These are phyloP conservation scores for Gyrodactylus bullatarudis DNA, from an alignment of 1,140 invertebrate species.

Conservation along the genomic window DNA sequence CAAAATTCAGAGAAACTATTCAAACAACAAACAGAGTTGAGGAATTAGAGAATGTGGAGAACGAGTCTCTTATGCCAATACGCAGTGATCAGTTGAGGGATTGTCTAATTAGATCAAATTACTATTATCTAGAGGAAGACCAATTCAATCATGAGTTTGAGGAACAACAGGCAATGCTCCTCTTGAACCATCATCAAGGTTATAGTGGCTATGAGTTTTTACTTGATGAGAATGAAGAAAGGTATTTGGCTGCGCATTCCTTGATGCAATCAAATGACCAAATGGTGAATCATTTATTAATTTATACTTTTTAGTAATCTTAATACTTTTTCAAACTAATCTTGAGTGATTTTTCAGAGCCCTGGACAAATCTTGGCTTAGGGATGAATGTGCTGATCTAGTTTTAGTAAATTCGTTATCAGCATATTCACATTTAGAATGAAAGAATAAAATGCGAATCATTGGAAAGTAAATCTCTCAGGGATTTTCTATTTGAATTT, in stretches of 20 bases:
- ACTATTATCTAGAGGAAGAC: background rate
- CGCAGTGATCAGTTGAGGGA: background rate
- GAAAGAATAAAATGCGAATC: too few relatives aligned
- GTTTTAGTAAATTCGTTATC: too few relatives aligned
- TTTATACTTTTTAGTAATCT: background rate
- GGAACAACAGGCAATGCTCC: background rate
- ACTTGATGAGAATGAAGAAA: background rate
- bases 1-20: background rate
- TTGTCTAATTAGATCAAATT: background rate
- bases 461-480: too few relatives aligned
- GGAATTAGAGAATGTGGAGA: background rate
- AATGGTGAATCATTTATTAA: background rate
- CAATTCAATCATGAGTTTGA: background rate
- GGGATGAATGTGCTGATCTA: too few relatives aligned
- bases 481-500: too few relatives aligned
- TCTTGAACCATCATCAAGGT: too few relatives aligned
- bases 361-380: too few relatives aligned
- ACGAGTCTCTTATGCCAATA: background rate
- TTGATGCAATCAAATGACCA: background rate
- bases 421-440: too few relatives aligned
- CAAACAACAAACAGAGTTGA: background rate
- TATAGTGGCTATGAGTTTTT: background rate
- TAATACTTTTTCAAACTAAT: too few relatives aligned
- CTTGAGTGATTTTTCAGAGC: too few relatives aligned
- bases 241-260: background rate